These are phyloP conservation scores for Pantala flavescens DNA, from an alignment of 1,140 invertebrate genomes.

Conservation along the genomic window DNA sequence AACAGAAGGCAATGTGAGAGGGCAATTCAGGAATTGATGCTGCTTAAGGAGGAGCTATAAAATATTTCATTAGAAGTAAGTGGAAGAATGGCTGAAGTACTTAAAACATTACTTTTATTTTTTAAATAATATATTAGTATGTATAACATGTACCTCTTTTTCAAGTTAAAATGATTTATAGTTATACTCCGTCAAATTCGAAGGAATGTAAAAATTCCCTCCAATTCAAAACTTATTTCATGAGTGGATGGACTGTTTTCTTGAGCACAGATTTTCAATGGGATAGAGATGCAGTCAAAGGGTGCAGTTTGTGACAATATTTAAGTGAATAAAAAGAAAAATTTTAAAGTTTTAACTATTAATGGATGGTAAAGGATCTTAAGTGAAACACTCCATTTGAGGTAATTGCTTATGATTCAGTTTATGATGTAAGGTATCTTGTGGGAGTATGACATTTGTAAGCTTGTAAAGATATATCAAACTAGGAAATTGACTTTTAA, in stretches of 20 bases:
- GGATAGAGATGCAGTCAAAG: neutral
- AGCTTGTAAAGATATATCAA: neutral
- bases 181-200: neutral
- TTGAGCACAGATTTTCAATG: too few species aligned
- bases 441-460: neutral
- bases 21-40: neutral
- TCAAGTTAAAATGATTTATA: neutral
- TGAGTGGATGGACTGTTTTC: too few species aligned
- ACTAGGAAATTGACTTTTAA: neutral
- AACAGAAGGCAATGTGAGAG: neutral
- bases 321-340: neutral
- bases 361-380: too few species aligned
- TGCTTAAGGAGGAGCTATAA: neutral
- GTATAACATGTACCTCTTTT: neutral
- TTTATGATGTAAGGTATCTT: too few species aligned
- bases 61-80: neutral
- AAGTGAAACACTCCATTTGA: too few species aligned
- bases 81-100: neutral
- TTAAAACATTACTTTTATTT: constrained; percentile 1
- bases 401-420: too few species aligned
- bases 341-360: too few species aligned
- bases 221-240: neutral
- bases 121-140: neutral
- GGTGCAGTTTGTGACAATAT: constrained; percentile 9
- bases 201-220: neutral